These are phyloP conservation scores for Aporophyla nigra DNA, from an alignment of 2,888 invertebrate genomes.

Conservation along the genomic window DNA sequence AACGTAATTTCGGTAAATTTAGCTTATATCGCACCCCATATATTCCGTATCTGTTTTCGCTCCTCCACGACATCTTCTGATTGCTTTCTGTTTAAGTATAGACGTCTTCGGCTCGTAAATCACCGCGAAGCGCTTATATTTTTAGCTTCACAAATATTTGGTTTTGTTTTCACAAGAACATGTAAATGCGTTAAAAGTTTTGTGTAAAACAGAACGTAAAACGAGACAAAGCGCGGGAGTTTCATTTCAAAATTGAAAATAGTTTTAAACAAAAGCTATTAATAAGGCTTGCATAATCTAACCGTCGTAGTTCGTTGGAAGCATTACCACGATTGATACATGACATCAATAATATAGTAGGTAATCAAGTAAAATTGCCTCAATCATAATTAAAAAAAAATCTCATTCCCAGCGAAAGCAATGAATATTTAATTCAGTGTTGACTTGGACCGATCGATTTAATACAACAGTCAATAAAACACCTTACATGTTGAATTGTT, in stretches of 20 bases:
- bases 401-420: constrained; percentile 24
- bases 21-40: constrained; percentile 1
- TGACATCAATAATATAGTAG: background rate
- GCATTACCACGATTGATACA: background rate
- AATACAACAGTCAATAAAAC: constrained; percentile 8
- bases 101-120: constrained; percentile 48
- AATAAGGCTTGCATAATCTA: background rate
- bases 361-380: constrained; percentile 6
- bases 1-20: constrained; percentile 4
- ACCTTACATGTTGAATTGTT: constrained; percentile 20
- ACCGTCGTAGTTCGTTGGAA: background rate
- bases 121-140: constrained; percentile 48
- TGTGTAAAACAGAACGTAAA: constrained; percentile 56
- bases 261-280: background rate
- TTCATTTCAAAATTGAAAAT: background rate
- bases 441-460: constrained; percentile 1
- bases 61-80: constrained; percentile 47
- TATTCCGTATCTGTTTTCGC: constrained; percentile 37
- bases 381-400: constrained; percentile 22
- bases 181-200: constrained; percentile 29
- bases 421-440: constrained; percentile 22
- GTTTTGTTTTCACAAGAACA: constrained; percentile 36
- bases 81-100: constrained; percentile 46
- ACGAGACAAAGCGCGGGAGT: constrained; percentile 22
- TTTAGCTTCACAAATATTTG: constrained; percentile 42